A percentile compares a stretch with the other conserved stretches of the same genome.
phyloP scores from a whole-genome alignment of 2,797 vertebrate species.

The Apogon hyalosoma region DNA sequence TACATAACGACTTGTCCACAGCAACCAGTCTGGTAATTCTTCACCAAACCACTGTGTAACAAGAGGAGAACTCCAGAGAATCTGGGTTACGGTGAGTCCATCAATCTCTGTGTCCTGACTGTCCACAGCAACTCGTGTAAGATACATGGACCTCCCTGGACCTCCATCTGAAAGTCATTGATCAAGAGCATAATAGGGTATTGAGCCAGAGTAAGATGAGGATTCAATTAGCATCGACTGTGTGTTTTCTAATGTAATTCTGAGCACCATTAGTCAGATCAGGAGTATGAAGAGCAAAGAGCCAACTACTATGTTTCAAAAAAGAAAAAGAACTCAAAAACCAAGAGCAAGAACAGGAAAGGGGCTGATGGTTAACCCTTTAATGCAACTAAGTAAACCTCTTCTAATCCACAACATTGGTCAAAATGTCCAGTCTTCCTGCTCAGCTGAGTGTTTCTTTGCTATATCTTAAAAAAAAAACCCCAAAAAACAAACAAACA shows the following conservation, averaged over 20 bases:
- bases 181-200: slow-evolving; percentile 70
- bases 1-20: slow-evolving; percentile 22
- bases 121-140: slow-evolving; percentile 36
- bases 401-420: too few species aligned
- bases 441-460: too few species aligned
- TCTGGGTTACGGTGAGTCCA: slow-evolving; percentile 39
- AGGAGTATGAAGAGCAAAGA: slow-evolving; percentile 42
- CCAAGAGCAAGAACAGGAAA: neutral
- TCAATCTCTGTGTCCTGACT: slow-evolving; percentile 45
- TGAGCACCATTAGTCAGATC: slow-evolving; percentile 42
- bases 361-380: too few species aligned
- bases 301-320: neutral
- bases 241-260: slow-evolving; percentile 68
- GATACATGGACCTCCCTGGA: slow-evolving; percentile 54
- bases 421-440: too few species aligned
- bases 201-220: slow-evolving; percentile 55
- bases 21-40: slow-evolving; percentile 13
- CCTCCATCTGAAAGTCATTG: slow-evolving; percentile 60
- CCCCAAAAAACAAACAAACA: too few species aligned
- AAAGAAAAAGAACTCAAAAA: slow-evolving; percentile 5
- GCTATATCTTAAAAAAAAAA: too few species aligned
- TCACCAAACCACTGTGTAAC: slow-evolving; percentile 38
- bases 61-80: slow-evolving; percentile 43
- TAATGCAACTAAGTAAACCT: too few species aligned
- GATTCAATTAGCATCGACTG: slow-evolving; percentile 67